Evolutionary conservation across 2,797 vertebrate genomes (phyloP), one percentile per base, ranked within the genome.

Genomic region (Meriones psammophilus): DNA sequence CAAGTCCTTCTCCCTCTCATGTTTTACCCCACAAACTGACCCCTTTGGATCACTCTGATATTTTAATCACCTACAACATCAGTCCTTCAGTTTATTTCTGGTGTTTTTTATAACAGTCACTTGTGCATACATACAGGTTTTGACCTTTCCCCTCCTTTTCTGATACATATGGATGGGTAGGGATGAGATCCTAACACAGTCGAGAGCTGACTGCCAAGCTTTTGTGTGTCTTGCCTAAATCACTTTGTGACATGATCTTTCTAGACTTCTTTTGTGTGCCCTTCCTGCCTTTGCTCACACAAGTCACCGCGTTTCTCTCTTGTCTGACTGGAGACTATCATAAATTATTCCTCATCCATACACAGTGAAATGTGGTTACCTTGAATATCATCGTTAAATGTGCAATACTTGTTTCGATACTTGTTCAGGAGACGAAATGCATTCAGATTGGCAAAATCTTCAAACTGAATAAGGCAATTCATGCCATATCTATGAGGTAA

Each of bases 371-470:
- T 69, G 91, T 80, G 79, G 15, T 98, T 98, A 98, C 99, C 99
- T 99, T 99, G 99, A 97, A 99, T 99, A 97, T 99, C 99, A 94
- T 99, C 99, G 62, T 99, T 99, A 98, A 99, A 99, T 5, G 99
- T 99, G 98, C 99, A 99, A 96, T 99, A 99, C 87, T 98, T 98
- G 98, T 99, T 99, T 93, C 99, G 99, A 97, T 99, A 99, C 97
- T 99, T 99, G 94, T 98, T 98, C 97, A 99, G 99, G 89, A 99
- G 99, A 77, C 99, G 99, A 98, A 99, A 99, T 92, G 99, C 99
- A 88, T 99, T 99, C 73, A 98, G 68, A 79, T 99, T 99, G 96
- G 99, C 99, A 98, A 99, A 99, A 98, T 99, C 99, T 97, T 99
- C 99, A 98, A 99, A 99, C 71, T 99, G 99, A 98, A 99, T 99